Evolutionary conservation across 2,888 invertebrate species (phyloP), one percentile per base, ranked within the genome.

Genomic region (Drosophila niveifrons): DNA sequence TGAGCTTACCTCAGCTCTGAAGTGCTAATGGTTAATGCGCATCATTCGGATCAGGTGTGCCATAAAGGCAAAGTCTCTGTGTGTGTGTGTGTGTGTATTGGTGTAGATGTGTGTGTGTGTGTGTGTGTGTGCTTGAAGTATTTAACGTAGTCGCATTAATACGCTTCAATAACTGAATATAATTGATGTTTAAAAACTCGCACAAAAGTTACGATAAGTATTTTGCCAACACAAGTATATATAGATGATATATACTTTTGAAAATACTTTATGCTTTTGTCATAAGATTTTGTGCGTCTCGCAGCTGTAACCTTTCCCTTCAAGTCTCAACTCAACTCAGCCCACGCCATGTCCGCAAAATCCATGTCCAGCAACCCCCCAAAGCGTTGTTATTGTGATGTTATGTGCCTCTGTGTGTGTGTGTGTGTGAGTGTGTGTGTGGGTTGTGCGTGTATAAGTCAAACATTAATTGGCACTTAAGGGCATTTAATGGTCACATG

Each of bases 391-490:
- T 47, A 53, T 66, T 66, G 31, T 51, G 4, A 17, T 50, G 39
- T 36, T 63, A 23, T 62, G 46, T 15, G 15, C 23, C 2, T 39
- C 3, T 31, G 4, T 17, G 15, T 17, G 28, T 29, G 18, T 28
- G 23, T 36, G 58, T 36, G 51, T 17, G 48, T 62, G 63, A 53
- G 51, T 39, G 66, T 48, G 59, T 31, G 29, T 56, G 58, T 53
- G 44, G 11, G 55, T 65, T 57, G 57, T 36, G 65, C 44, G 63
- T 66, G 76, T 62, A 67, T 70, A 78, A 84, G 84, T 67, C 75
- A 75, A 85, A 83, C 83, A 83, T 82, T 82, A 85, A 85, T 85
- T 83, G 85, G 83, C 83, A 83, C 83, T 83, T 85, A 83, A 85
- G 78, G 83, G 69, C 82, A 82, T 82, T 82, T 82, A 82, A 87